phyloP scores from a whole-genome alignment of 2,113 vertebrate genomes.

The Rhinolophus ferrumequinum region DNA sequence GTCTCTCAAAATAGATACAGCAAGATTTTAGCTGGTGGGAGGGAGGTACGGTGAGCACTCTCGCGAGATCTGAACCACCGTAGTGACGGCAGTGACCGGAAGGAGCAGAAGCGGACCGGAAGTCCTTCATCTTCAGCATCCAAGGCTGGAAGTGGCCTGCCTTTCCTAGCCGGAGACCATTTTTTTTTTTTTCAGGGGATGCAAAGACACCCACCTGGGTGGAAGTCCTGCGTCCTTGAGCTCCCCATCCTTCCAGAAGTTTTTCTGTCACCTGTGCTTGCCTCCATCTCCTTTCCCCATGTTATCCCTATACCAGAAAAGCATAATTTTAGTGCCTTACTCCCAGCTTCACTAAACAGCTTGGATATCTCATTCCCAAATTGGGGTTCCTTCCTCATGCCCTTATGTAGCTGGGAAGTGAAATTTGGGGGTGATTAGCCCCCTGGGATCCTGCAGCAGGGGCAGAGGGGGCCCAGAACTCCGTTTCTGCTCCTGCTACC shows the following conservation, averaged over 20 bases:
- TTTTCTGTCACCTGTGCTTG: conserved; percentile 4
- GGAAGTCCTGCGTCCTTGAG: conserved; percentile 31
- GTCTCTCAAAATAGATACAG: neutral
- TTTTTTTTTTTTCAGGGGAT: neutral
- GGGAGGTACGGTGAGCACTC: neutral
- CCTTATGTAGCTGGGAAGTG: conserved; percentile 40
- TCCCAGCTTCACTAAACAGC: neutral
- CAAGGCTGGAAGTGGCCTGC: neutral
- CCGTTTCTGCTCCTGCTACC: neutral
- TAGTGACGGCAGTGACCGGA: neutral
- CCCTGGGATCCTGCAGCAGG: conserved; percentile 7
- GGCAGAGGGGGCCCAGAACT: neutral
- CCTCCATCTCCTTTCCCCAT: neutral
- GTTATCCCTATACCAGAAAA: neutral
- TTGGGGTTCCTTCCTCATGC: neutral
- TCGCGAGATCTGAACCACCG: neutral
- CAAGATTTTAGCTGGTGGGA: rapidly evolving
- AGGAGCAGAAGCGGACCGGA: neutral
- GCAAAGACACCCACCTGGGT: neutral
- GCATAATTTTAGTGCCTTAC: neutral
- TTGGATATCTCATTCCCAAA: neutral
- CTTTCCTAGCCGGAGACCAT: neutral
- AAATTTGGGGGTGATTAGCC: conserved; percentile 2
- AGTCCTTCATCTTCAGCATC: neutral
- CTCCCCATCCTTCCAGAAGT: neutral